Conservation (phyloP, 2,888 invertebrate species). For the Fragum fragum region DNA sequence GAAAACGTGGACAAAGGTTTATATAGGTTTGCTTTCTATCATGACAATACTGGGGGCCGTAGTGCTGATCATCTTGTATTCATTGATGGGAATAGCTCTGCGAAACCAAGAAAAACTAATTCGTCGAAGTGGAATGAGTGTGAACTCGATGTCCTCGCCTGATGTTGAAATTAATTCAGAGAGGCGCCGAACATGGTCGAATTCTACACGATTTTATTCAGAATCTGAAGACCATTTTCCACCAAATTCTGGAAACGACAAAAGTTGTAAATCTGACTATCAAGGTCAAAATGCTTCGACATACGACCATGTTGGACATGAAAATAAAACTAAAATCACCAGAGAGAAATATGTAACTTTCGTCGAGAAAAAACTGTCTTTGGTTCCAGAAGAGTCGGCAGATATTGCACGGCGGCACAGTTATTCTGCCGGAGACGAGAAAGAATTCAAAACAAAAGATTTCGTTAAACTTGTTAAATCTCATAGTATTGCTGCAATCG, state of each 20-base stretch:
- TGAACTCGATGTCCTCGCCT: background rate
- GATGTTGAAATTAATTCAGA: background rate
- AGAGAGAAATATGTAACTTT: background rate
- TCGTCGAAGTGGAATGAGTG: background rate
- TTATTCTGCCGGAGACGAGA: background rate
- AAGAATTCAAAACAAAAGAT: background rate
- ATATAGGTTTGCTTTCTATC: background rate
- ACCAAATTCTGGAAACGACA: background rate
- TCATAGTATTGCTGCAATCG: background rate
- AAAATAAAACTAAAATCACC: background rate
- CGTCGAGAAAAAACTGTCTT: background rate
- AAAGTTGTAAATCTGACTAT: too few species aligned
- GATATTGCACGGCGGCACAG: background rate
- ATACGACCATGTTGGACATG: background rate
- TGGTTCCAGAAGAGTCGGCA: background rate
- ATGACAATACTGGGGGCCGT: constrained; percentile 2
- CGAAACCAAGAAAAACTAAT: background rate
- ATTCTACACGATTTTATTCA: background rate
- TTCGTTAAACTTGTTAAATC: background rate
- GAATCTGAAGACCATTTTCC: background rate
- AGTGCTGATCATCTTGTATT: background rate
- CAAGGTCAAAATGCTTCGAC: background rate
- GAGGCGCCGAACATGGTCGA: constrained; percentile 11
- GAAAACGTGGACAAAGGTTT: background rate
- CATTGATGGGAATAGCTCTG: constrained; percentile 12